A percentile compares a stretch with the other conserved stretches of the same genome.
Conservation (phyloP, 2,797 vertebrate genomes). For the Sebastes cheni region DNA sequence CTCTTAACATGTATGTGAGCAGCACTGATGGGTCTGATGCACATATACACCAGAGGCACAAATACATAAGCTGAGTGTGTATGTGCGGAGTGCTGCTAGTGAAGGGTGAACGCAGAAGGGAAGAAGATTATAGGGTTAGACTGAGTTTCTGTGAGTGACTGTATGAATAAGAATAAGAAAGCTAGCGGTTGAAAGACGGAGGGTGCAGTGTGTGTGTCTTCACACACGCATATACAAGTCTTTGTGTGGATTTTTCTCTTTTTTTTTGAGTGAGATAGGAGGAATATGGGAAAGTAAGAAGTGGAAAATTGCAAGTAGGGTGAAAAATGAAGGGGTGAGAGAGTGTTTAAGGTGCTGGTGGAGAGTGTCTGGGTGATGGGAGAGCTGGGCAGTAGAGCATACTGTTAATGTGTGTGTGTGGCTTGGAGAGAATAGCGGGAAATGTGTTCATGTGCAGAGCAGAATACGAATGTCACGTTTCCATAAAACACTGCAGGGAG, state of each 20-base stretch:
- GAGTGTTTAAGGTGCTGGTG: slow-evolving; percentile 16
- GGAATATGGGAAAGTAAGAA: slow-evolving; percentile 5
- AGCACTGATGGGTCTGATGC: slow-evolving; percentile 3
- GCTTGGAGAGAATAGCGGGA: background rate
- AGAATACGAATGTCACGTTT: slow-evolving; percentile 55
- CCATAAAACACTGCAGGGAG: slow-evolving; percentile 50
- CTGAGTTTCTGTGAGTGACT: slow-evolving; percentile 58
- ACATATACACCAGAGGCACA: slow-evolving; percentile 23
- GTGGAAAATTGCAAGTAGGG: slow-evolving; percentile 16
- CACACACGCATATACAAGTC: background rate
- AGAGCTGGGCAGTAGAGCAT: slow-evolving; percentile 6
- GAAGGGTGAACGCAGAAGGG: slow-evolving; percentile 33
- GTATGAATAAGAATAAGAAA: slow-evolving; percentile 70
- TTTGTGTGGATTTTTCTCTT: background rate
- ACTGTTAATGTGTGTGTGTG: background rate
- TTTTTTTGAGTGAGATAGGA: background rate
- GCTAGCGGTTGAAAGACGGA: slow-evolving; percentile 20
- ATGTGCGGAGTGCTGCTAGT: slow-evolving; percentile 8
- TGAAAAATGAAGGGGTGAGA: slow-evolving; percentile 21
- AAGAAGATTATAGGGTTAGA: slow-evolving; percentile 67
- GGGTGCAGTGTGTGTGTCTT: slow-evolving; percentile 22
- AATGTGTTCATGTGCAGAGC: slow-evolving; percentile 10
- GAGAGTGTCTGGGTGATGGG: slow-evolving; percentile 10
- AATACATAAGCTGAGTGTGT: slow-evolving; percentile 7
- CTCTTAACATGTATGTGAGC: slow-evolving; percentile 45